Conservation (phyloP, 2,113 vertebrate genomes). For the Azemiops feae region DNA sequence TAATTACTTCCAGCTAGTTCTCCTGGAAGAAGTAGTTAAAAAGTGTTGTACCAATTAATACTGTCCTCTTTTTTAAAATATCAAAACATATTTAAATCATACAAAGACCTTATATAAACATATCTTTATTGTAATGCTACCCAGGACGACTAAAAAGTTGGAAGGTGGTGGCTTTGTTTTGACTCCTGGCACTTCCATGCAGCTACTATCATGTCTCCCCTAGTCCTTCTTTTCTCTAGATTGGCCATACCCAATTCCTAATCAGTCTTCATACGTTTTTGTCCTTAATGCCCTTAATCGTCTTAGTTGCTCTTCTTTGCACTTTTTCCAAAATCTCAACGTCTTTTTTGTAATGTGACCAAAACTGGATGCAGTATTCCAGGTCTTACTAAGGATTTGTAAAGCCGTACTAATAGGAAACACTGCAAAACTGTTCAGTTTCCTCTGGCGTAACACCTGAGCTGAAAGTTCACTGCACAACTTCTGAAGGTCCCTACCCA, state of each 20-base stretch:
- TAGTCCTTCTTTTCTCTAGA: neutral
- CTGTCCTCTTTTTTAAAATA: slow-evolving; percentile 27
- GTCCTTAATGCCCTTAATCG: neutral
- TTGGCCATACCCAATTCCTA: neutral
- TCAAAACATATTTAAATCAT: slow-evolving; percentile 50
- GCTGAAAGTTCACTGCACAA: neutral
- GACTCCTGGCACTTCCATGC: neutral
- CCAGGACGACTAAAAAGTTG: neutral
- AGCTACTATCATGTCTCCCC: neutral
- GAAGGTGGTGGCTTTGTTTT: neutral
- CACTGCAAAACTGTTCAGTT: neutral
- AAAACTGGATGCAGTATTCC: neutral
- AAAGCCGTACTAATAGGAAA: neutral
- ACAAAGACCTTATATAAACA: slow-evolving; percentile 41
- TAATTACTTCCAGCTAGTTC: neutral
- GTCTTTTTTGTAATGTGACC: neutral
- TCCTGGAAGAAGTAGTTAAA: neutral
- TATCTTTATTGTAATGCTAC: slow-evolving; percentile 25
- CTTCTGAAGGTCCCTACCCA: neutral
- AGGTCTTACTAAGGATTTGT: neutral
- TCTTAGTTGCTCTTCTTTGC: neutral
- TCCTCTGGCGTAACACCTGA: neutral
- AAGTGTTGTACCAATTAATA: slow-evolving; percentile 12
- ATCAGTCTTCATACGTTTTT: neutral
- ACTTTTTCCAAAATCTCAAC: neutral